Base-by-base conservation (phyloP, 2,113 vertebrate genomes). In the human region DNA sequence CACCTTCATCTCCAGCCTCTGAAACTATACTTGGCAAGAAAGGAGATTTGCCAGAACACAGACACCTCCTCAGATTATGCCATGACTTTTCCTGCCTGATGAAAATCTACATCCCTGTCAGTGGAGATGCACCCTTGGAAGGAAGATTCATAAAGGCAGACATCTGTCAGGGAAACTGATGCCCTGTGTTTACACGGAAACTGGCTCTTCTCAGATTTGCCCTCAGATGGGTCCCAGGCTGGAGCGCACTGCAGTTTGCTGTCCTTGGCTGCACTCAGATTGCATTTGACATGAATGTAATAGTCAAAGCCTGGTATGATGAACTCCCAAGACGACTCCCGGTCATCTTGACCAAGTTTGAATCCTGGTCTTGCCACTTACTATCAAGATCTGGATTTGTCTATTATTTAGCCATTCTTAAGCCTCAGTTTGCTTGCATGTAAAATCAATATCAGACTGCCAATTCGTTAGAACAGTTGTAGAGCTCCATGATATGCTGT, bases 21-120 rank as follows among this genome's bases (percentile, higher is more conserved):
- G 78, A 75, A 78, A 79, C 86, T 96, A 38, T 85, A 48, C 75
- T 84, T 72, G 59, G 80, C n/a, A 88, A 97, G 95, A 81, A 96
- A 57, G 22, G 57, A 93, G 80, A 38, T 92, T 86, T 93, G 82
- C 93, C 97, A 94, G 90, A 73, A 89, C 68, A 72, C 61, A 97
- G 95, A 92, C 89, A 93, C 75, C 90, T 93, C 97, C 90, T 94
- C 70, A 72, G 90, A 96, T 52, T 81, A 55, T 87, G 81, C 90
- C 50, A 3, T 90, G 96, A 84, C 95, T 98, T 97, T 97, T 96
- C 84, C 92, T 90, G 95, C 95, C 94, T 84, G 43, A 38, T 92
- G 50, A 43, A 93, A 84, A 90, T 87, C 92, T 94, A 61, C 35
- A 55, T 76, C 50, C 50, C 66, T 84, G 75, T 93, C 79, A 11